Evolutionary conservation across 2,797 vertebrate genomes (phyloP).

Genomic region (Yasuhikotakia modesta): DNA sequence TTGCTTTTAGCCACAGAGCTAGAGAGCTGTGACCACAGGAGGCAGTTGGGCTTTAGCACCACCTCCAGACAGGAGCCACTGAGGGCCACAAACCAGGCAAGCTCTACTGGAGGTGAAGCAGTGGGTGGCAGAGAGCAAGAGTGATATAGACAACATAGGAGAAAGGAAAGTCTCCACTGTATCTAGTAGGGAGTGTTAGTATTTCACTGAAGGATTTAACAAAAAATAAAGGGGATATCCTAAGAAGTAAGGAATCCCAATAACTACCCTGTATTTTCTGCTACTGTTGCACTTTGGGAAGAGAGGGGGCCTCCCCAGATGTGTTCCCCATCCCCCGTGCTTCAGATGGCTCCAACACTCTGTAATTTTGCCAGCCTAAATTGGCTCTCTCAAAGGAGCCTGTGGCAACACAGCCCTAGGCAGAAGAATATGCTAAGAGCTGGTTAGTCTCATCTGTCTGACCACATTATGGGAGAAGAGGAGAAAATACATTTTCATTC

Average conservation of each 20-base stretch:
- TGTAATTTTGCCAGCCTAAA: slow-evolving; percentile 48
- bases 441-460: slow-evolving; percentile 15
- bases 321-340: slow-evolving; percentile 11
- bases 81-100: slow-evolving; percentile 20
- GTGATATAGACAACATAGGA: background rate
- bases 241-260: slow-evolving; percentile 29
- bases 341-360: slow-evolving; percentile 26
- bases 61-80: slow-evolving; percentile 52
- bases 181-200: background rate
- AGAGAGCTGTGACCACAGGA: slow-evolving; percentile 58
- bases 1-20: slow-evolving; percentile 51
- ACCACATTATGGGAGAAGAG: slow-evolving; percentile 16
- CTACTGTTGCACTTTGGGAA: slow-evolving; percentile 25
- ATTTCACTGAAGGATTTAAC: background rate
- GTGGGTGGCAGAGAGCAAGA: slow-evolving; percentile 3
- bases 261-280: slow-evolving; percentile 12
- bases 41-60: slow-evolving; percentile 54
- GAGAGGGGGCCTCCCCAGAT: slow-evolving; percentile 39
- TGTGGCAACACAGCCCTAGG: slow-evolving; percentile 20
- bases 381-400: slow-evolving; percentile 24
- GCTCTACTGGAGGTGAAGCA: slow-evolving; percentile 3
- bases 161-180: background rate
- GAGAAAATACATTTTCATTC: background rate
- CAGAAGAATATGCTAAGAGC: slow-evolving; percentile 34
- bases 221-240: slow-evolving; percentile 27